Conservation (phyloP, 2,797 vertebrate genomes). For the Sebastes minor region DNA sequence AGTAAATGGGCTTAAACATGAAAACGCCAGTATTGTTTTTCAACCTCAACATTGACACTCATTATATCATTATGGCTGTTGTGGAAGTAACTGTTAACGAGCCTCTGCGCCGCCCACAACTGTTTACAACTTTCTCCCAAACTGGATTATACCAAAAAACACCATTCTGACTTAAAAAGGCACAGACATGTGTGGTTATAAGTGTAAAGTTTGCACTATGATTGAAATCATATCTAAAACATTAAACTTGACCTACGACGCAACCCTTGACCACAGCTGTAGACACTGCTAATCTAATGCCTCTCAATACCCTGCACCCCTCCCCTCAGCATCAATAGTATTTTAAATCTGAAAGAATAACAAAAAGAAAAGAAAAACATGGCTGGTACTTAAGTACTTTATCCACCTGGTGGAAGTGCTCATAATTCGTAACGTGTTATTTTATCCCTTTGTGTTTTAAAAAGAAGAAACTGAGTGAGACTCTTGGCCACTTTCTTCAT, state of each 20-base stretch:
- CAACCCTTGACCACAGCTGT: conserved; percentile 28
- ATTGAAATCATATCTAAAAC: conserved; percentile 33
- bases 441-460: conserved; percentile 58
- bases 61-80: background rate
- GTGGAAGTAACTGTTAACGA: background rate
- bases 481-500: conserved; percentile 50
- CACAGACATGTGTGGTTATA: conserved; percentile 48
- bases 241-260: conserved; percentile 19
- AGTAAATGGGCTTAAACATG: conserved; percentile 9
- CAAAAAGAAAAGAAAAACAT: background rate
- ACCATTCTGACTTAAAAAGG: conserved; percentile 50
- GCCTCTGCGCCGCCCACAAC: background rate
- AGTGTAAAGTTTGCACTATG: conserved; percentile 37
- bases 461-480: conserved; percentile 30
- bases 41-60: background rate
- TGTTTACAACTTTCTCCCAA: background rate
- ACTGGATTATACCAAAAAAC: background rate
- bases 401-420: conserved; percentile 55
- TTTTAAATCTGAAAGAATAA: conserved; percentile 13
- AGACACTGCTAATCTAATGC: conserved; percentile 34
- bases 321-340: conserved; percentile 27
- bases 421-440: conserved; percentile 9
- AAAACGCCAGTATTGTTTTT: background rate
- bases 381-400: conserved; percentile 46
- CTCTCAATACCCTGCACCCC: conserved; percentile 7